A percentile compares a stretch with the other conserved stretches of the same genome.
Evolutionary conservation across 2,113 vertebrate genomes (phyloP).

Genomic region (Hirundichthys speculiger): DNA sequence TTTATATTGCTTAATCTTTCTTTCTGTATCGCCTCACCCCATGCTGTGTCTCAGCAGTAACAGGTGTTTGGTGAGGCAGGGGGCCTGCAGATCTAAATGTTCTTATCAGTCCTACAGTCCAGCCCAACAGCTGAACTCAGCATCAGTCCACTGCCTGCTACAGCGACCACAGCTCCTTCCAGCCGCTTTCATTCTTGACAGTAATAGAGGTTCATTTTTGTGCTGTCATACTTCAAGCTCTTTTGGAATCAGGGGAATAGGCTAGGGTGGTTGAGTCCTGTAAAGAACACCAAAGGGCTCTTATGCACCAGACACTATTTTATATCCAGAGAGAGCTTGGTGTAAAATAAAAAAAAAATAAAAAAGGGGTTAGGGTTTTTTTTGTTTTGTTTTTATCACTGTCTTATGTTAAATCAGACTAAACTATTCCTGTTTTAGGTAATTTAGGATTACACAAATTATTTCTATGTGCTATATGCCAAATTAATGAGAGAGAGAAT

Average conservation of each 20-base stretch:
- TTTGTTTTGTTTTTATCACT: no score
- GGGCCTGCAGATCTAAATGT: slow-evolving; percentile 67
- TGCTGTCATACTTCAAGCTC: slow-evolving; percentile 12
- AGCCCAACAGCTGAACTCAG: slow-evolving; percentile 66
- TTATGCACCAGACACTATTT: neutral
- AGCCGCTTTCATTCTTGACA: slow-evolving; percentile 45
- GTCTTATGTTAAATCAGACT: no score
- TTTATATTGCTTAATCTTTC: slow-evolving; percentile 37
- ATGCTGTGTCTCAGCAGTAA: slow-evolving; percentile 60
- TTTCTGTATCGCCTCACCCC: slow-evolving; percentile 22
- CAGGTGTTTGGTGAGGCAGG: slow-evolving; percentile 67
- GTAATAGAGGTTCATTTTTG: slow-evolving; percentile 10
- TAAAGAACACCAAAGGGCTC: neutral
- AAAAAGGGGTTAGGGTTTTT: no score
- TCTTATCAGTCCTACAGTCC: slow-evolving; percentile 65
- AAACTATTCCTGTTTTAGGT: no score
- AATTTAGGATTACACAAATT: no score
- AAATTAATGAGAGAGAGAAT: no score
- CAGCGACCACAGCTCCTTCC: slow-evolving; percentile 16
- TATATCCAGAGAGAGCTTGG: neutral
- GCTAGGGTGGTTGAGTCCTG: neutral
- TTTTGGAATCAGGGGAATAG: neutral
- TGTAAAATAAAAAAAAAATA: no score
- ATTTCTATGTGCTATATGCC: no score
- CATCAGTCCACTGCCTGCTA: slow-evolving; percentile 51